Base-by-base conservation (phyloP, 2,113 vertebrate species). In the Pygathrix nemaeus region DNA sequence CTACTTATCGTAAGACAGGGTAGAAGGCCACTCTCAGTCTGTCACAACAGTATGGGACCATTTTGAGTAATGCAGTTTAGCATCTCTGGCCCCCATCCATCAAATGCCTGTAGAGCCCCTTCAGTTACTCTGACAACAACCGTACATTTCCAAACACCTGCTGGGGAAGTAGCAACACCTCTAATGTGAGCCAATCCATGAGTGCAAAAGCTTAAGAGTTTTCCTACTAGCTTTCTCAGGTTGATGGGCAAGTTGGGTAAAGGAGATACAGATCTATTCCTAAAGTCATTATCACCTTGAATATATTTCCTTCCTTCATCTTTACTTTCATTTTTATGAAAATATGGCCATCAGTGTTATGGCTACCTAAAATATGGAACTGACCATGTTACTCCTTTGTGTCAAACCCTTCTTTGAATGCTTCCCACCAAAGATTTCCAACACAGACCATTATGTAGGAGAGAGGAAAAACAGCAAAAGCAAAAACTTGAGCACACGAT, bases 341-440 rank as follows among this genome's bases (percentile, higher is more conserved):
- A 64, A 21, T 27, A 50, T 10, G 45, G 73, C 70, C 73, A 76
- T 32, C 40, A 66, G 8, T 79, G 35, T 57, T 70, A 70, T 2
- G 10, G 21, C 11, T 72, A 90, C 23, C 61, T n/a, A 59, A 73
- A 94, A 94, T 27, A 64, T 13, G 30, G 38, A 90, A 59, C 1
- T 27, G n/a, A 64, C 20, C 16, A 35, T 5, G 21, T 64, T 48
- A 40, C 12, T 66, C 75, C 52, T 91, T 92, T 43, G 38, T 16
- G n/a, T 79, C 90, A 95, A 91, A 79, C 23, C 68, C 30, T 72
- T 78, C 45, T 64, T 90, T 61, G 43, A 93, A 96, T 79, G 55
- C 81, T 95, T 88, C 45, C 83, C 27, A 48, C 52, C 70, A 91
- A 90, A 78, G 45, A 50, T 13, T 72, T 95, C 78, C 48, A 52